These are phyloP conservation scores for Trachops cirrhosus DNA, from an alignment of 2,797 vertebrate genomes.

Conservation along the genomic window DNA sequence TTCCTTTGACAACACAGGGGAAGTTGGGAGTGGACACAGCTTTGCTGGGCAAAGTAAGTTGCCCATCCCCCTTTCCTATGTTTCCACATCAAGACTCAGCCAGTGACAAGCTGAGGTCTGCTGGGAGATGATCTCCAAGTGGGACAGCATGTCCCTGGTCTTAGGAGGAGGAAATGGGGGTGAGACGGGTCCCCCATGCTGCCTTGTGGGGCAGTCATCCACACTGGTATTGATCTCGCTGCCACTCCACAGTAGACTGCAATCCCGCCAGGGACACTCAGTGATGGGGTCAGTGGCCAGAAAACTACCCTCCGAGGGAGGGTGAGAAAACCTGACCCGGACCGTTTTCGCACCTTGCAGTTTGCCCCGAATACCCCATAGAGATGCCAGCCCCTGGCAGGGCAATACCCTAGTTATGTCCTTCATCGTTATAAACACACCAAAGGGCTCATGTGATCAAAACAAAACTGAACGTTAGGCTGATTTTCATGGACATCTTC, in stretches of 20 bases:
- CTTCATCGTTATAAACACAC: neutral
- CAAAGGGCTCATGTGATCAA: constrained; percentile 36
- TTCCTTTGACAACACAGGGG: neutral
- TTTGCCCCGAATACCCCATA: accelerated
- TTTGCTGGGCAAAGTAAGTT: neutral
- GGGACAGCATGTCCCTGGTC: neutral
- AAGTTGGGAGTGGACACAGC: neutral
- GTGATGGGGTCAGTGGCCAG: neutral
- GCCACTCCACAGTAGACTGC: too few relatives aligned
- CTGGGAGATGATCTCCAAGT: neutral
- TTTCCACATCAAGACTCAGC: neutral
- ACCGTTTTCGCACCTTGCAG: accelerated
- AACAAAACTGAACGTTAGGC: constrained; percentile 35
- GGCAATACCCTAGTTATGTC: neutral
- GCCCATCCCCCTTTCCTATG: neutral
- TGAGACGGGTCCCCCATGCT: neutral
- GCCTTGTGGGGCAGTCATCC: neutral
- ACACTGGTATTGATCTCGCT: neutral
- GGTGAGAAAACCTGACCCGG: neutral
- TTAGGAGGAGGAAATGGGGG: neutral
- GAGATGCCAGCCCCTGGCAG: neutral
- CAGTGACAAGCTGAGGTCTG: neutral
- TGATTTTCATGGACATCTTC: constrained; percentile 61
- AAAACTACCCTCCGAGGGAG: neutral
- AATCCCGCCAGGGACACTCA: neutral